These are phyloP conservation scores for Rotaria magnacalcarata DNA, from an alignment of 2,888 invertebrate genomes.

Conservation along the genomic window DNA sequence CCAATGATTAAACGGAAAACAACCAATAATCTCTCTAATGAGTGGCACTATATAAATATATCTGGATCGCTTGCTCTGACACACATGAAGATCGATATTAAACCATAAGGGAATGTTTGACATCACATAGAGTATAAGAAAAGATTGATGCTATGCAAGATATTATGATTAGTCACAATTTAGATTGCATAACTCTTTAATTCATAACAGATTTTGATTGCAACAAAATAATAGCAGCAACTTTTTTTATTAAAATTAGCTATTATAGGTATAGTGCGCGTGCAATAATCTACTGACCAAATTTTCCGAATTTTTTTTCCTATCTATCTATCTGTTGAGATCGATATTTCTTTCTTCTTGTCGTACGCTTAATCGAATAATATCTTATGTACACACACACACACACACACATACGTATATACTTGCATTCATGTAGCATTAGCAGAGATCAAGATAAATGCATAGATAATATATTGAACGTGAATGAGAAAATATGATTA, in stretches of 20 bases:
- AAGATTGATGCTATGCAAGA: conserved; percentile 6
- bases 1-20: neutral
- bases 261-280: neutral
- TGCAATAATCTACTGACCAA: neutral
- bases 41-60: neutral
- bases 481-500: neutral
- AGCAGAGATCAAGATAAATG: neutral
- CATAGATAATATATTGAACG: neutral
- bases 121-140: neutral
- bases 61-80: neutral
- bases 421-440: neutral
- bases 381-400: neutral
- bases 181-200: neutral
- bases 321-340: neutral
- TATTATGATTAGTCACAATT: neutral
- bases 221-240: too few relatives aligned
- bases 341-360: neutral
- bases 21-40: neutral
- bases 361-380: neutral
- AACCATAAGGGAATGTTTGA: neutral
- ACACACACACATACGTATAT: neutral
- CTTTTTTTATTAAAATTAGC: neutral
- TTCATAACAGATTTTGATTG: neutral
- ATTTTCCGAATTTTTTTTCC: neutral
- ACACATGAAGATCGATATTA: neutral